A percentile compares a stretch with the other conserved stretches of the same genome.
Conservation (phyloP, 2,888 invertebrate species). For the Choreutis nemorana region DNA sequence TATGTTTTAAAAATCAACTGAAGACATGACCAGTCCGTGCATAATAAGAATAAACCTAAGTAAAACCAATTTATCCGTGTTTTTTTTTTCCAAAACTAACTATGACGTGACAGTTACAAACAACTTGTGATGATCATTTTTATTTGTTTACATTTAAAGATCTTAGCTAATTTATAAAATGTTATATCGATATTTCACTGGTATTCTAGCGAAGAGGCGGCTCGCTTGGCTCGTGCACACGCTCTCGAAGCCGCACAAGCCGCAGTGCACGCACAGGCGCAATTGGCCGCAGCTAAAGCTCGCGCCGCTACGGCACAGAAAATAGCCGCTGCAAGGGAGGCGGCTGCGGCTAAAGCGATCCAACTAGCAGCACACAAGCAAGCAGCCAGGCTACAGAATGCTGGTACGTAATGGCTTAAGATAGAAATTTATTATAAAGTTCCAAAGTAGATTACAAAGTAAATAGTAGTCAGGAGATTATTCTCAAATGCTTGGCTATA, state of each 20-base stretch:
- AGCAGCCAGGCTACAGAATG: constrained; percentile 74
- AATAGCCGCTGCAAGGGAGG: constrained; percentile 75
- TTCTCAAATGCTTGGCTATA: no score
- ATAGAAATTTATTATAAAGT: no score
- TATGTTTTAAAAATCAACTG: no score
- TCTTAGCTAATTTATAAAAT: not conserved
- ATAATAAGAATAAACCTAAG: no score
- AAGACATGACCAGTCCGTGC: no score
- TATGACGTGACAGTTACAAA: no score
- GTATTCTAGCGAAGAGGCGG: constrained; percentile 68
- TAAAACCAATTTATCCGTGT: no score
- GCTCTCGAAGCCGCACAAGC: constrained; percentile 72
- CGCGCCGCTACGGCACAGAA: constrained; percentile 76
- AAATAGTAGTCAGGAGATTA: no score
- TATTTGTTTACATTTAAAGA: no score
- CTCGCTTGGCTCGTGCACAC: constrained; percentile 72
- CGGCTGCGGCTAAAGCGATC: constrained; percentile 76
- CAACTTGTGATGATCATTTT: no score
- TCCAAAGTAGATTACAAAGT: no score
- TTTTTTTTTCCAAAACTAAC: no score
- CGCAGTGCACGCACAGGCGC: constrained; percentile 73
- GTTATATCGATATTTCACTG: not conserved
- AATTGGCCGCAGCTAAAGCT: constrained; percentile 73
- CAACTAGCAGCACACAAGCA: constrained; percentile 74
- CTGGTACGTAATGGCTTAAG: constrained; percentile 57